These are phyloP conservation scores for Melanogrammus aeglefinus DNA, from an alignment of 2,797 vertebrate genomes.

Conservation along the genomic window DNA sequence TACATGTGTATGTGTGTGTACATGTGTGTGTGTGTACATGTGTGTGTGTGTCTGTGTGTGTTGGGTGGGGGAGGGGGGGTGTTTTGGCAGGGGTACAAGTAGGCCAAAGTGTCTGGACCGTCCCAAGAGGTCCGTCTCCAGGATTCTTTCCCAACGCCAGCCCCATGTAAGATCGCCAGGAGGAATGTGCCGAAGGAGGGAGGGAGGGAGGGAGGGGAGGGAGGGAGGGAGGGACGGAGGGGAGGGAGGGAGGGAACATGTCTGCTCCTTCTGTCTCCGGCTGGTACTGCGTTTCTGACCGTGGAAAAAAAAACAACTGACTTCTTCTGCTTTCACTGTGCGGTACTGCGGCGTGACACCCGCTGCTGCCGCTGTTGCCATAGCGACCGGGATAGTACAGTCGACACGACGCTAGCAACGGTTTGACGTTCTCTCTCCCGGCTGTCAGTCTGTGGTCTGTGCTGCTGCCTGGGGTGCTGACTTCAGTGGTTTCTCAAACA, in stretches of 20 bases:
- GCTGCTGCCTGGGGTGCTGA: neutral
- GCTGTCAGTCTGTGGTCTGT: too few species aligned
- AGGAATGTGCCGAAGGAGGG: slow-evolving; percentile 36
- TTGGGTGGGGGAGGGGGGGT: slow-evolving; percentile 66
- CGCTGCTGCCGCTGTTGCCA: neutral
- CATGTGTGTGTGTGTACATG: neutral
- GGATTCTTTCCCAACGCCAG: slow-evolving; percentile 28
- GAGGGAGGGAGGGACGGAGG: slow-evolving; percentile 14
- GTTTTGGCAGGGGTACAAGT: slow-evolving; percentile 69
- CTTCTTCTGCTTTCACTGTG: too few species aligned
- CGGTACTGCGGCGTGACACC: too few species aligned
- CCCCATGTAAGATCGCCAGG: slow-evolving; percentile 24
- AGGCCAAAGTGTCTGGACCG: slow-evolving; percentile 66
- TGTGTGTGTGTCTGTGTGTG: neutral
- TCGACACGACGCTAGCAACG: too few species aligned
- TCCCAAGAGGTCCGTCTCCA: slow-evolving; percentile 37
- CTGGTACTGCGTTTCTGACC: neutral
- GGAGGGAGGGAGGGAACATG: slow-evolving; percentile 12
- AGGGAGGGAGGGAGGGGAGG: slow-evolving; percentile 14
- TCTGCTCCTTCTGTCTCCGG: slow-evolving; percentile 4
- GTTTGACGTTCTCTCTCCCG: too few species aligned
- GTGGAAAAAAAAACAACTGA: neutral
- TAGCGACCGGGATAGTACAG: neutral
- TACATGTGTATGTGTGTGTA: neutral
- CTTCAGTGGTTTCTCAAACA: neutral